Evolutionary conservation across 2,797 vertebrate species (phyloP).

Genomic region (Limosa lapponica): DNA sequence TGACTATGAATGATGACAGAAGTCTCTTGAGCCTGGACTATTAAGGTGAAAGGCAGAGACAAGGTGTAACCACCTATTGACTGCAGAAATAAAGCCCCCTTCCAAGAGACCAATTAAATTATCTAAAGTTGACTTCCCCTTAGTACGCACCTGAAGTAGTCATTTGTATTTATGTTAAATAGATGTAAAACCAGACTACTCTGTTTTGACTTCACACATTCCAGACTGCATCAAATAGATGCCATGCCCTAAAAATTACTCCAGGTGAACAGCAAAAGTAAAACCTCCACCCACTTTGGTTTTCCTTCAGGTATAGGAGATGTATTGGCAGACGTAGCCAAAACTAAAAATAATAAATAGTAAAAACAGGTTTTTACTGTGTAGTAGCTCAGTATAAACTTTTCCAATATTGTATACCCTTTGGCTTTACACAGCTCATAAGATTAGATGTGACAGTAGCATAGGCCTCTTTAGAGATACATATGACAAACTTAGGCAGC

Average conservation of each 20-base stretch:
- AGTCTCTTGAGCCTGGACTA: neutral
- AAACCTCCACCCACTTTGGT: neutral
- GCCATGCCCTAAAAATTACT: neutral
- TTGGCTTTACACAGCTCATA: neutral
- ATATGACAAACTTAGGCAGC: slow-evolving; percentile 12
- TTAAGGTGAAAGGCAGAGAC: neutral
- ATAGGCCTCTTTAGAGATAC: neutral
- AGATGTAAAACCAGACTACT: neutral
- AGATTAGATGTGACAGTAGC: slow-evolving; percentile 13
- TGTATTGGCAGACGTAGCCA: neutral
- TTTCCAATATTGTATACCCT: neutral
- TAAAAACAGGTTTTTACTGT: neutral
- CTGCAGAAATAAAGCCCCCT: neutral
- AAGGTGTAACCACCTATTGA: neutral
- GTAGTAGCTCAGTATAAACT: neutral
- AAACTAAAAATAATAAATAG: neutral
- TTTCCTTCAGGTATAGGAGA: neutral
- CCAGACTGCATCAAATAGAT: neutral
- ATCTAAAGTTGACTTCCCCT: neutral
- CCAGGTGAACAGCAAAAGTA: neutral
- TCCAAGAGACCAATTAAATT: slow-evolving; percentile 17
- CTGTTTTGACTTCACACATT: neutral
- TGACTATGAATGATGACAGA: neutral
- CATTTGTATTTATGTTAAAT: slow-evolving; percentile 23
- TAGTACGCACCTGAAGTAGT: neutral